Conservation (phyloP, 2,888 invertebrate genomes). For the Selenia dentaria region DNA sequence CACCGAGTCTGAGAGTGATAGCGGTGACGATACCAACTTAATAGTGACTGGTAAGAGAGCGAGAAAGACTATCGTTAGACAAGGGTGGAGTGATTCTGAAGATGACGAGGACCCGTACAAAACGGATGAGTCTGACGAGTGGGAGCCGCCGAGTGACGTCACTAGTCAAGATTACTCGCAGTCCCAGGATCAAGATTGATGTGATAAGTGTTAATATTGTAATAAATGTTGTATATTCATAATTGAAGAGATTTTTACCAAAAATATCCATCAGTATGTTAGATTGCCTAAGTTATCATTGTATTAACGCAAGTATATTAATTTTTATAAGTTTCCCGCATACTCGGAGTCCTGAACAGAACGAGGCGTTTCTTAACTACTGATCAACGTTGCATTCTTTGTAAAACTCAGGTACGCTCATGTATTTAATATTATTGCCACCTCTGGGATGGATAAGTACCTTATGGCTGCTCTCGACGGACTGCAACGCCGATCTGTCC, state of each 20-base stretch:
- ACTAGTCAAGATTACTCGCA: constrained; percentile 86
- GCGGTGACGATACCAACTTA: constrained; percentile 33
- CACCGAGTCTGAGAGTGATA: constrained; percentile 9
- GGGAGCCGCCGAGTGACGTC: constrained; percentile 60
- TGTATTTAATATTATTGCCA: too few relatives aligned
- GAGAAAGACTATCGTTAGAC: constrained; percentile 46
- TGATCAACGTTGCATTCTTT: too few relatives aligned
- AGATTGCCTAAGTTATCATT: too few relatives aligned
- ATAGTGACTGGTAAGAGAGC: constrained; percentile 58
- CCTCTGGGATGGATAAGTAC: too few relatives aligned
- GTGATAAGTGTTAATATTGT: neutral
- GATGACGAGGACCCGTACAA: constrained; percentile 72
- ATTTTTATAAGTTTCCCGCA: too few relatives aligned
- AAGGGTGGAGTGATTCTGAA: constrained; percentile 49
- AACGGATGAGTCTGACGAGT: constrained; percentile 79
- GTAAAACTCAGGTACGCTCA: too few relatives aligned
- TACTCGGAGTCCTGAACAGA: too few relatives aligned
- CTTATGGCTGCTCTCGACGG: too few relatives aligned
- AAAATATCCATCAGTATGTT: too few relatives aligned
- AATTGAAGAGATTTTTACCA: neutral
- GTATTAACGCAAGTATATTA: too few relatives aligned
- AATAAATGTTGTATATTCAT: neutral
- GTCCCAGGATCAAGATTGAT: constrained; percentile 88
- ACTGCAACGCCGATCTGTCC: too few relatives aligned
- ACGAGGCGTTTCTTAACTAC: too few relatives aligned